phyloP scores from a whole-genome alignment of 64 coral and sea anemone genomes.

The Hydrozoanthus tunicans region DNA sequence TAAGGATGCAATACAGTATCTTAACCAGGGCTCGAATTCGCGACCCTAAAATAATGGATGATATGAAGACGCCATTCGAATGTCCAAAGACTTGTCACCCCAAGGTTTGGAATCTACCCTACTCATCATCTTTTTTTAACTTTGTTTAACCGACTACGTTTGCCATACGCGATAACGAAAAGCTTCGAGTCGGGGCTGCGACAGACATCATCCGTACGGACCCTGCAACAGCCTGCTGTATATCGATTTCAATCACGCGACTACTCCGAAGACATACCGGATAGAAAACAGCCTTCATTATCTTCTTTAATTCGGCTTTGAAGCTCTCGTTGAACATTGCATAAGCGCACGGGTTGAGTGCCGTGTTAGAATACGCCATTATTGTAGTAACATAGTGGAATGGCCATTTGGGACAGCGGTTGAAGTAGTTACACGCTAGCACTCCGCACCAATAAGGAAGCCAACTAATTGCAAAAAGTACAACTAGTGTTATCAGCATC shows the following conservation, averaged over 20 bases:
- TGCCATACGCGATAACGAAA: slow-evolving; percentile 19
- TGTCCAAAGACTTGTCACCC: too few relatives aligned
- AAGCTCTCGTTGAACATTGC: slow-evolving; percentile 44
- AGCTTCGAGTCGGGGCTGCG: background rate
- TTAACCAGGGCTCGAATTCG: too few relatives aligned
- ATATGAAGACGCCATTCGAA: too few relatives aligned
- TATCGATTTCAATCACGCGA: slow-evolving; percentile 26
- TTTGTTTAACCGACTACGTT: background rate
- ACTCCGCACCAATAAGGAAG: slow-evolving; percentile 32
- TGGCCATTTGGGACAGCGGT: slow-evolving; percentile 3
- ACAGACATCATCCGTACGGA: slow-evolving; percentile 16
- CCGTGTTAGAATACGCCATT: slow-evolving; percentile 36
- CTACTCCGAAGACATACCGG: background rate
- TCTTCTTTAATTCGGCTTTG: slow-evolving; percentile 27
- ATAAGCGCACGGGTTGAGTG: slow-evolving; percentile 42
- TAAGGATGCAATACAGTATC: too few relatives aligned
- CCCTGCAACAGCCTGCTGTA: slow-evolving; percentile 12
- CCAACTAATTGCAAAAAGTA: slow-evolving; percentile 24
- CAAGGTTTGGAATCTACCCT: too few relatives aligned
- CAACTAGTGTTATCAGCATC: slow-evolving; percentile 29
- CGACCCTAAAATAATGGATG: too few relatives aligned
- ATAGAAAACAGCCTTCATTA: background rate
- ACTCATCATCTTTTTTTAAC: too few relatives aligned
- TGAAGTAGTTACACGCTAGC: background rate
- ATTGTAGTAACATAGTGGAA: background rate